A percentile compares a stretch with the other conserved stretches of the same genome.
Conservation (phyloP, 2,113 vertebrate genomes). For the Plestiodon gilberti region DNA sequence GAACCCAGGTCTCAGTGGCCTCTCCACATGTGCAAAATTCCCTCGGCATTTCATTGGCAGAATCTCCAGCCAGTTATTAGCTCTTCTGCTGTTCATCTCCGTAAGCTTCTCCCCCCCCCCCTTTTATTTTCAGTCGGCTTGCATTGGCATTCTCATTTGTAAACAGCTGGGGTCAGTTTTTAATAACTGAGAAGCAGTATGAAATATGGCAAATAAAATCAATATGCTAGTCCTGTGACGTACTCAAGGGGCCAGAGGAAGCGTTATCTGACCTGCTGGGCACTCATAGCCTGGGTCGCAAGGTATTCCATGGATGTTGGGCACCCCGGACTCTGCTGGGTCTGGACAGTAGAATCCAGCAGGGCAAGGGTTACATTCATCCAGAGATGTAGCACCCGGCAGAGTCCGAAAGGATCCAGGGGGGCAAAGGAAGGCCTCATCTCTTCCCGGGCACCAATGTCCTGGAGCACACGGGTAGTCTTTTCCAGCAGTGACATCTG, state of each 20-base stretch:
- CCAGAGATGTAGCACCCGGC: constrained; percentile 79
- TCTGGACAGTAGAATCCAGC: constrained; percentile 86
- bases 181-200: too few relatives aligned
- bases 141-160: too few relatives aligned
- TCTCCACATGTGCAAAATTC: not conserved
- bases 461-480: constrained; percentile 84
- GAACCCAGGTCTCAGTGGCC: too few relatives aligned
- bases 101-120: too few relatives aligned
- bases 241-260: too few relatives aligned
- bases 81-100: too few relatives aligned
- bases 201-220: too few relatives aligned
- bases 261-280: constrained; percentile 74
- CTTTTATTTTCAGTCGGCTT: too few relatives aligned
- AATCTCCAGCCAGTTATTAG: not conserved
- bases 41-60: not conserved
- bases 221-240: not conserved
- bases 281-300: constrained; percentile 88
- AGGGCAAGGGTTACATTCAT: constrained; percentile 82
- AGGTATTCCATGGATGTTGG: constrained; percentile 81
- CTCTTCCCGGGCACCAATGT: constrained; percentile 88
- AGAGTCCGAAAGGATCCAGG: constrained; percentile 82
- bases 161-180: too few relatives aligned
- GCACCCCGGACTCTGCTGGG: constrained; percentile 70
- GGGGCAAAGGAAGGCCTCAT: constrained; percentile 81
- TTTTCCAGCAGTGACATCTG: constrained; percentile 81